These are phyloP conservation scores for Brachylomia viminalis DNA, from an alignment of 2,888 invertebrate species.

Conservation along the genomic window DNA sequence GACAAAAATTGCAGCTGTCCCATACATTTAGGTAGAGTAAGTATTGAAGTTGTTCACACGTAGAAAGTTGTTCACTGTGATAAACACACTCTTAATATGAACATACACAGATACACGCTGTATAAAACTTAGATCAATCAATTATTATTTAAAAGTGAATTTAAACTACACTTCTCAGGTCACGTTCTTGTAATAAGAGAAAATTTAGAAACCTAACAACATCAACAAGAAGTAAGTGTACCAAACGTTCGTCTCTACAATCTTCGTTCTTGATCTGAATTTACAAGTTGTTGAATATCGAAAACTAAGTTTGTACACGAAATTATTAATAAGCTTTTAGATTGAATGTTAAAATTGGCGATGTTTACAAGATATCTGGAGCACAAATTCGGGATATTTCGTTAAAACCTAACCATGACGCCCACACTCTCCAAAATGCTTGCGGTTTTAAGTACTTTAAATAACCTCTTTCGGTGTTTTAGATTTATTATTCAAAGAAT, in stretches of 20 bases:
- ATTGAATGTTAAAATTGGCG: conserved; percentile 17
- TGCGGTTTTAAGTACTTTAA: conserved; percentile 4
- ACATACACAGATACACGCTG: not conserved
- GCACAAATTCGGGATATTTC: conserved; percentile 9
- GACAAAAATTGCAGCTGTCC: too few species aligned
- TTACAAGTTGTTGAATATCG: conserved; percentile 24
- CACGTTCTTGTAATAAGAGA: not conserved
- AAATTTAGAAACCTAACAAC: not conserved
- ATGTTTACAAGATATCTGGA: conserved; percentile 16
- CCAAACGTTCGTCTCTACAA: conserved; percentile 10
- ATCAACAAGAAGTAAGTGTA: conserved; percentile 15
- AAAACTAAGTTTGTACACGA: conserved; percentile 26
- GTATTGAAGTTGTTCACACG: too few species aligned
- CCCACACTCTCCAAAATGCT: not conserved
- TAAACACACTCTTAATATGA: too few species aligned
- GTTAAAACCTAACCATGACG: conserved; percentile 13
- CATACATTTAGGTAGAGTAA: too few species aligned
- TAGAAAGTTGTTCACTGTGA: too few species aligned
- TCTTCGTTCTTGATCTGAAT: conserved; percentile 20
- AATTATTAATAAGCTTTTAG: conserved; percentile 29
- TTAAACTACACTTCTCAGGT: not conserved
- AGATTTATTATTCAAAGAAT: conserved; percentile 17
- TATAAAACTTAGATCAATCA: not conserved
- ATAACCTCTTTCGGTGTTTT: conserved; percentile 2
- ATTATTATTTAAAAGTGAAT: not conserved